Conservation (phyloP, 2,888 invertebrate genomes). For the Rutpela maculata region DNA sequence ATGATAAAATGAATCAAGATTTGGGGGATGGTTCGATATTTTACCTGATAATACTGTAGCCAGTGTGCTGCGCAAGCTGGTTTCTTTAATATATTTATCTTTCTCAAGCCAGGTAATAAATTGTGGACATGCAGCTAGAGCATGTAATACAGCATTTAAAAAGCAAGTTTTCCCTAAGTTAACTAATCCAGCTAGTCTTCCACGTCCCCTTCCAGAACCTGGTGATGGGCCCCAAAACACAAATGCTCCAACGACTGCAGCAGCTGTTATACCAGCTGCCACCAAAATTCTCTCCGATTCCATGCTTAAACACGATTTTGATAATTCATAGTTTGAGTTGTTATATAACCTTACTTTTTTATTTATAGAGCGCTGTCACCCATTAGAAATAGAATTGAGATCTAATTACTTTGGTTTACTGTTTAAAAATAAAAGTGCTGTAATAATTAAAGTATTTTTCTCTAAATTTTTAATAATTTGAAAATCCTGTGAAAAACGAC, state of each 20-base stretch:
- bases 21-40: conserved; percentile 43
- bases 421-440: neutral
- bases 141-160: conserved; percentile 92
- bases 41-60: conserved; percentile 85
- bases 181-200: conserved; percentile 89
- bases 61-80: conserved; percentile 84
- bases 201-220: conserved; percentile 77
- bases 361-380: neutral
- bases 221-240: conserved; percentile 87
- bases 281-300: conserved; percentile 86
- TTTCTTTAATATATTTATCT: conserved; percentile 79
- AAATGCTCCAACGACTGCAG: conserved; percentile 88
- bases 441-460: neutral
- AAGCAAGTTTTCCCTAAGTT: conserved; percentile 96
- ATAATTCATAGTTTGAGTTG: neutral
- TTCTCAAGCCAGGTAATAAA: conserved; percentile 90
- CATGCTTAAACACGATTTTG: conserved; percentile 72
- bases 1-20: conserved; percentile 13
- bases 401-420: neutral
- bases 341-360: conserved; percentile 9
- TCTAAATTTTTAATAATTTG: conserved; percentile 7
- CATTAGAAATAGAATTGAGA: conserved; percentile 5
- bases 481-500: conserved; percentile 11
- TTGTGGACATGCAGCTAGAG: conserved; percentile 89
- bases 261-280: conserved; percentile 87